phyloP scores from a whole-genome alignment of 2,888 invertebrate genomes.

The Drosophila mulleri region DNA sequence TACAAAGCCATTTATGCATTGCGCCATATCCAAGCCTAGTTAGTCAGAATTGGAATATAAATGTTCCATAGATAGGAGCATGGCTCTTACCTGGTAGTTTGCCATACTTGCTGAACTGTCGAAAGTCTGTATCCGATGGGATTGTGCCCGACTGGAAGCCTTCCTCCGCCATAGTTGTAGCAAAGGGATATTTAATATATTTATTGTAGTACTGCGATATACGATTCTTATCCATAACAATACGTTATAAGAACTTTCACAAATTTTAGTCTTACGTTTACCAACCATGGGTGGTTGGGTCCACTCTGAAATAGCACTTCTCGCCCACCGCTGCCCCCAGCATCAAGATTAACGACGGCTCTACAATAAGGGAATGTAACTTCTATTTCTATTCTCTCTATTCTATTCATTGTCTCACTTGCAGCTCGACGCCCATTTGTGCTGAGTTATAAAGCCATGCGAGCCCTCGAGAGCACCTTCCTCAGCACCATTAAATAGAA shows the following conservation, averaged over 20 bases:
- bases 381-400: background rate
- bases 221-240: background rate
- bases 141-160: conserved; percentile 88
- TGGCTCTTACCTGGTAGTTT: conserved; percentile 67
- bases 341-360: conserved; percentile 95
- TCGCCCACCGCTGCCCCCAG: conserved; percentile 95
- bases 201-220: conserved; percentile 84
- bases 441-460: conserved; percentile 89
- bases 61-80: background rate
- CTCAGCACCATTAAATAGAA: conserved; percentile 89
- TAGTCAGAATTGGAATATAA: background rate
- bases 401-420: conserved; percentile 46
- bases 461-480: conserved; percentile 89
- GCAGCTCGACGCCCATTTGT: conserved; percentile 92
- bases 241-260: too few relatives aligned
- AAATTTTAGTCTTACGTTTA: conserved; percentile 84
- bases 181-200: conserved; percentile 87
- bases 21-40: conserved; percentile 90
- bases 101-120: conserved; percentile 86
- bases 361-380: conserved; percentile 58
- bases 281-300: conserved; percentile 89
- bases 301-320: conserved; percentile 95
- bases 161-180: conserved; percentile 87
- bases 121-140: conserved; percentile 89
- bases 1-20: conserved; percentile 90